Base-by-base conservation (phyloP, 2,797 vertebrate species). In the Cyprinodon diabolis region DNA sequence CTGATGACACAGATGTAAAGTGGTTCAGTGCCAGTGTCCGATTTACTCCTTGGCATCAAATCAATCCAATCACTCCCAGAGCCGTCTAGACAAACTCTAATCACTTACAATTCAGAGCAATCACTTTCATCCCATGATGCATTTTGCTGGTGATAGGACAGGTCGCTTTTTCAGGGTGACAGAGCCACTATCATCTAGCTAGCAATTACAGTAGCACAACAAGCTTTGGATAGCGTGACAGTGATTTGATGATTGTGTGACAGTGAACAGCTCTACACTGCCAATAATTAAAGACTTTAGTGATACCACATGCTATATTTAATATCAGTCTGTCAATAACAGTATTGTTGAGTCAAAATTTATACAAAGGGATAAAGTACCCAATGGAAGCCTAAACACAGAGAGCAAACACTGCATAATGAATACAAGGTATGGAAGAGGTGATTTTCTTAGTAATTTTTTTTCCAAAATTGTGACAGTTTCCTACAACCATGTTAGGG, bases 51-150 rank as follows among this genome's bases (percentile, higher is more conserved):
- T 81, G 85, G 80, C 84, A 89, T 88, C 79, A 80, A 88, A 89
- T 92, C 89, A 91, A 92, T 92, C 86, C 84, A 88, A 88, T 92
- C 87, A 86, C 83, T 84, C 81, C 76, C 81, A 1, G 77, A 88
- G 87, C 85, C 78, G 79, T 87, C 87, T 87, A 89, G 89, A 89
- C 91, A 89, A 90, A 89, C 84, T 86, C 86, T 90, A 92, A 92
- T 92, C 89, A 89, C 89, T 90, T 88, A 91, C 87, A 87, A 87
- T 87, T 90, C 87, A 77, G 83, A 87, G 90, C 90, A 91, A 92
- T 92, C 91, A 89, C 88, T 91, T 88, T 86, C 86, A 71, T 88
- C 86, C 89, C 86, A 73, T 84, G 90, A 93, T 91, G 90, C 90
- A 87, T 84, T 88, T 84, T 48, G 58, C 19, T 13, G 74, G 81